These are phyloP conservation scores for Acleris cristana DNA, from an alignment of 2,888 invertebrate species.

Conservation along the genomic window DNA sequence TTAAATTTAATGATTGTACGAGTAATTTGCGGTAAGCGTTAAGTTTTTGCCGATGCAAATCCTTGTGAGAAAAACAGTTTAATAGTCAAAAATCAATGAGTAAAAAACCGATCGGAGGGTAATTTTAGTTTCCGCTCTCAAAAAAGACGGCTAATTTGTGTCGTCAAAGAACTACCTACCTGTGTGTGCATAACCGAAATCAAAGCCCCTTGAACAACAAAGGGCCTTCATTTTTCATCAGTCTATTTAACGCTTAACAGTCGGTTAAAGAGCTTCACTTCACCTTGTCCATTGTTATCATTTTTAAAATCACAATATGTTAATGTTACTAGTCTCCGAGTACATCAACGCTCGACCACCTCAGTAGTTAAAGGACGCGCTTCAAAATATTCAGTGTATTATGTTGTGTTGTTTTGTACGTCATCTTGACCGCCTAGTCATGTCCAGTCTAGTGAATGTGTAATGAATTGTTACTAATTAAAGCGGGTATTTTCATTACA, in stretches of 20 bases:
- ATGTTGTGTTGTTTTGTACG: conserved; percentile 8
- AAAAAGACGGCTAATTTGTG: conserved; percentile 26
- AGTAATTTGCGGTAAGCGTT: conserved; percentile 1
- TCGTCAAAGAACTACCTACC: conserved; percentile 33
- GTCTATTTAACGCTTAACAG: conserved; percentile 33
- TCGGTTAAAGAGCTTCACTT: conserved; percentile 22
- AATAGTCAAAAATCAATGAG: neutral
- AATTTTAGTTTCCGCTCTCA: conserved; percentile 20
- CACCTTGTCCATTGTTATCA: conserved; percentile 18
- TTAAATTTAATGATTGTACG: conserved; percentile 19
- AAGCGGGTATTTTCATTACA: conserved; percentile 27
- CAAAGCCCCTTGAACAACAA: conserved; percentile 25
- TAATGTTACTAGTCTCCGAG: conserved; percentile 38
- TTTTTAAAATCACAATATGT: conserved; percentile 24
- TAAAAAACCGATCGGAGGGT: conserved; percentile 8
- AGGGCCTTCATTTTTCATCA: conserved; percentile 25
- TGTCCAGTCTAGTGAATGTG: conserved; percentile 36
- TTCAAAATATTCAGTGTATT: conserved; percentile 50
- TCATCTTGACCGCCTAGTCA: conserved; percentile 36
- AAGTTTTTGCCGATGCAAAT: neutral
- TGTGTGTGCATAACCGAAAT: conserved; percentile 9
- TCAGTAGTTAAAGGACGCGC: conserved; percentile 55
- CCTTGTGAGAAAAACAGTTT: conserved; percentile 3
- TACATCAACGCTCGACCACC: conserved; percentile 41
- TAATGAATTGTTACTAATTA: conserved; percentile 38